Percentiles rank a stretch among this genome's conserved stretches.
These are phyloP conservation scores for Atta texana DNA, from an alignment of 1,140 invertebrate species.

Conservation along the genomic window DNA sequence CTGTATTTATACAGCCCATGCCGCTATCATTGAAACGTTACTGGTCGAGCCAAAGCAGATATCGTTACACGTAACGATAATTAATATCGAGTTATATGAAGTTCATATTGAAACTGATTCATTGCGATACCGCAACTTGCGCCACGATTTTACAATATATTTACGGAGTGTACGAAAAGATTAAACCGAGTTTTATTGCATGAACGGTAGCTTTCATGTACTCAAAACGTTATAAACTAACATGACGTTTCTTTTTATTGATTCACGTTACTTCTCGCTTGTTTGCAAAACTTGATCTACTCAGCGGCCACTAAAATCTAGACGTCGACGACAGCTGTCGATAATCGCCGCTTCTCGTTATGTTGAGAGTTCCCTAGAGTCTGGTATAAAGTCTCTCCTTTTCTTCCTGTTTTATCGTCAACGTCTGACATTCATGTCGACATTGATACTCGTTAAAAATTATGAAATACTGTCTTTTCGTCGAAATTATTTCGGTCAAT, in stretches of 20 bases:
- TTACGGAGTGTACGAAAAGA: not conserved
- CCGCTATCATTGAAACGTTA: constrained; percentile 32
- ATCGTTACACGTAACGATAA: constrained; percentile 40
- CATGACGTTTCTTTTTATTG: not conserved
- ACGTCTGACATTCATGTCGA: constrained; percentile 40
- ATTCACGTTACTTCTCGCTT: not conserved
- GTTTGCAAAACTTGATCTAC: constrained; percentile 36
- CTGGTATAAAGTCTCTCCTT: constrained; percentile 22
- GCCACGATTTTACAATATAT: not conserved
- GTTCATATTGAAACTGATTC: constrained; percentile 6
- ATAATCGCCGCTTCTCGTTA: constrained; percentile 68
- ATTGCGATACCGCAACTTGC: not conserved
- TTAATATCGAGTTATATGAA: constrained; percentile 57
- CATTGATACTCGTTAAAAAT: constrained; percentile 41
- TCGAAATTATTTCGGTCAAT: not conserved
- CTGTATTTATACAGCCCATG: constrained; percentile 35
- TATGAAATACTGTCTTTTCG: not conserved
- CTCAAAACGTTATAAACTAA: not conserved
- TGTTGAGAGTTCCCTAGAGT: constrained; percentile 6
- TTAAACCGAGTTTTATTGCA: not conserved
- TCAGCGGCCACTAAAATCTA: constrained; percentile 1
- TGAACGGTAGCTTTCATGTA: not conserved
- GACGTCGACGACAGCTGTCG: constrained; percentile 70
- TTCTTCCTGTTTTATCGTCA: constrained; percentile 26
- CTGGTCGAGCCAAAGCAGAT: constrained; percentile 21